A percentile compares a stretch with the other conserved stretches of the same genome.
These are phyloP conservation scores for Semibalanus balanoides DNA, from an alignment of 1,140 invertebrate genomes.

Conservation along the genomic window DNA sequence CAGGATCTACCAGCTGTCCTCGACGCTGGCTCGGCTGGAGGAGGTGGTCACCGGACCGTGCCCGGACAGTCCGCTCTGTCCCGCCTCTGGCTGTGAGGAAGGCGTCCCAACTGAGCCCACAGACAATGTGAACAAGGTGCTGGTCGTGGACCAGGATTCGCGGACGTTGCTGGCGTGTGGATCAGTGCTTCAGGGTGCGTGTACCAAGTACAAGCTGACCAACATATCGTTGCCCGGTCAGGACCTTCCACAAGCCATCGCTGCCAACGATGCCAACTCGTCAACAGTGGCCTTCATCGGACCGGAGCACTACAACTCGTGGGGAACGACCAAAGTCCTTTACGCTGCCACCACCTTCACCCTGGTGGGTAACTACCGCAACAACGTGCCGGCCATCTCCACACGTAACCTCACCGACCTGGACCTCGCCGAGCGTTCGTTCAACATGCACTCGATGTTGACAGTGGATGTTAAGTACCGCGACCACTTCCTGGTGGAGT, in stretches of 20 bases:
- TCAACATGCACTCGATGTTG: constrained; percentile 68
- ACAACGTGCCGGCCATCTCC: constrained; percentile 86
- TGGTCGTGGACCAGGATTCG: constrained; percentile 69
- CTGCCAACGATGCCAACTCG: constrained; percentile 53
- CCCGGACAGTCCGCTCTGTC: constrained; percentile 59
- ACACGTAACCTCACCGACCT: constrained; percentile 63
- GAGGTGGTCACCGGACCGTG: constrained; percentile 55
- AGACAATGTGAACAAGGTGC: constrained; percentile 81
- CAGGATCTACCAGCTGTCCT: constrained; percentile 61
- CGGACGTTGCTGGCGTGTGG: constrained; percentile 73
- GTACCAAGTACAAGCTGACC: constrained; percentile 63
- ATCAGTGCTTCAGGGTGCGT: constrained; percentile 72
- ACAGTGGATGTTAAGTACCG: constrained; percentile 85
- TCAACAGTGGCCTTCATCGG: constrained; percentile 91
- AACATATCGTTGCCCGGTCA: constrained; percentile 61
- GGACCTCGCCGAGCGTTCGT: constrained; percentile 63
- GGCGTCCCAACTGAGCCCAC: constrained; percentile 46
- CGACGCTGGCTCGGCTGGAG: constrained; percentile 51
- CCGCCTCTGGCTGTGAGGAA: constrained; percentile 58
- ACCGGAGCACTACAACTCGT: constrained; percentile 64
- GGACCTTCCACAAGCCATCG: constrained; percentile 41
- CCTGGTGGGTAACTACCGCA: constrained; percentile 74
- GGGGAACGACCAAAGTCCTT: constrained; percentile 56
- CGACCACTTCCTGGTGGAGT: constrained; percentile 86
- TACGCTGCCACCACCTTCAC: constrained; percentile 93